Evolutionary conservation across 2,797 vertebrate genomes (phyloP).

Genomic region (Eleutherodactylus coqui): DNA sequence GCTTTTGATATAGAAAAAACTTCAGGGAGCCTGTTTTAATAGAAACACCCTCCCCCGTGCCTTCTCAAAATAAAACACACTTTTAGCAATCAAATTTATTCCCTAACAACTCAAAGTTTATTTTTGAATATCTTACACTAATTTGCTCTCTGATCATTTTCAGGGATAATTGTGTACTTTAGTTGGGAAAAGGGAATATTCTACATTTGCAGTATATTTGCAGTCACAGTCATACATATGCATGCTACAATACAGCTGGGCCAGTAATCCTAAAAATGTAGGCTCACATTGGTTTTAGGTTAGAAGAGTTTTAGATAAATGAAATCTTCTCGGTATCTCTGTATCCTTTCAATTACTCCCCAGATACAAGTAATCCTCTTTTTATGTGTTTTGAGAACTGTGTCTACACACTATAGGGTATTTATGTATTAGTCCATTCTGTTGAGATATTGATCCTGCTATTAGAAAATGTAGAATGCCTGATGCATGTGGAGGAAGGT

Average conservation of each 20-base stretch:
- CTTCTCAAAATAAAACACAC: constrained; percentile 35
- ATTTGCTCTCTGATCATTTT: constrained; percentile 22
- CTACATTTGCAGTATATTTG: neutral
- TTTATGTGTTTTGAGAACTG: neutral
- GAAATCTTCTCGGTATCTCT: constrained; percentile 1
- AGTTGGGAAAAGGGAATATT: constrained; percentile 6
- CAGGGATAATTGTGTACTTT: constrained; percentile 15
- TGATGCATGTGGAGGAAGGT: neutral
- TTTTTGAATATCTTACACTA: constrained; percentile 25
- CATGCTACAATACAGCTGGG: constrained; percentile 9
- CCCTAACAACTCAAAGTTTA: constrained; percentile 34
- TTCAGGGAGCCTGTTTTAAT: constrained; percentile 50
- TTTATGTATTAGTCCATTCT: neutral
- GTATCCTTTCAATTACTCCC: constrained; percentile 26
- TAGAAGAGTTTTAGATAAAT: constrained; percentile 16
- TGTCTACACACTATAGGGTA: neutral
- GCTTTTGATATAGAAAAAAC: constrained; percentile 56
- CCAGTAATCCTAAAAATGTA: constrained; percentile 1
- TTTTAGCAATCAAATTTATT: constrained; percentile 38
- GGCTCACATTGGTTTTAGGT: constrained; percentile 1
- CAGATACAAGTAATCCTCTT: constrained; percentile 11
- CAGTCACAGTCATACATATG: constrained; percentile 7
- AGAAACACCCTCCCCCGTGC: constrained; percentile 34
- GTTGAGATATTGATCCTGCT: neutral
- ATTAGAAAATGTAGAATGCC: neutral